These are phyloP conservation scores for Noctilio leporinus DNA, from an alignment of 2,113 vertebrate species.

Conservation along the genomic window DNA sequence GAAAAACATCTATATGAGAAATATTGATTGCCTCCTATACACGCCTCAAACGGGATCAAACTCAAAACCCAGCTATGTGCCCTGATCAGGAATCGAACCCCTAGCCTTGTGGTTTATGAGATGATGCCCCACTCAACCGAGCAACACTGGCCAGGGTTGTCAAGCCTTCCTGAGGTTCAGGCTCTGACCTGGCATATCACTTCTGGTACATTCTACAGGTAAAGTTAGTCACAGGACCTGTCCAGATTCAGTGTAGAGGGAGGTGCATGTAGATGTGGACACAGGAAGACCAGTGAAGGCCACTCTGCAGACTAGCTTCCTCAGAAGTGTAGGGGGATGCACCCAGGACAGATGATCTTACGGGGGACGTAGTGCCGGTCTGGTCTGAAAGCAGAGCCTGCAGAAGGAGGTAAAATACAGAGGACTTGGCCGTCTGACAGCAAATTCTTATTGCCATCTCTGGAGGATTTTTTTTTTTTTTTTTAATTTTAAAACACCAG, in stretches of 20 bases:
- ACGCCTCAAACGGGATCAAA: too few relatives aligned
- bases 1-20: too few relatives aligned
- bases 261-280: background rate
- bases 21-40: too few relatives aligned
- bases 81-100: too few relatives aligned
- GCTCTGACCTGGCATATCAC: background rate
- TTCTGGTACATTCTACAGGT: background rate
- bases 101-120: too few relatives aligned
- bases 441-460: background rate
- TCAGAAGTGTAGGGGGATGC: background rate
- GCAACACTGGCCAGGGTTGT: background rate
- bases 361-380: background rate
- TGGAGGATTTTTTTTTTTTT: background rate
- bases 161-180: background rate
- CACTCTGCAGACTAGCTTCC: background rate
- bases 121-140: background rate
- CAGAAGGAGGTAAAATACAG: background rate
- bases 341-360: background rate
- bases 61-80: too few relatives aligned
- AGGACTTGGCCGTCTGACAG: background rate
- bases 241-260: background rate
- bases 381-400: background rate
- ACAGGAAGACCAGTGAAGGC: accelerated
- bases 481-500: background rate
- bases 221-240: background rate